These are phyloP conservation scores for Hyalella azteca DNA, from an alignment of 2,888 invertebrate species.

Conservation along the genomic window DNA sequence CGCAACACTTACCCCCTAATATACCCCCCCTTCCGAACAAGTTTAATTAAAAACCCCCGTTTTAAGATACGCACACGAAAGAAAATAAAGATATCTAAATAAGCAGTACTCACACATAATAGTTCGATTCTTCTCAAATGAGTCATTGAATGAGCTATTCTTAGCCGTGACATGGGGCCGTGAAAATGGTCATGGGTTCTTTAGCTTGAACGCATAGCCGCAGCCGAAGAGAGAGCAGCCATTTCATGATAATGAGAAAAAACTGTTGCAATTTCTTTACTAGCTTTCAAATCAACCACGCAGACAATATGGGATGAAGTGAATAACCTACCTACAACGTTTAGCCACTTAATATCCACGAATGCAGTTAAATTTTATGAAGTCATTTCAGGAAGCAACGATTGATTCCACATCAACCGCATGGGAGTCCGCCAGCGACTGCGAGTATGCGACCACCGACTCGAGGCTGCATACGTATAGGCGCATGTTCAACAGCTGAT, in stretches of 20 bases:
- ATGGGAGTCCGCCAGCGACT: conserved; percentile 33
- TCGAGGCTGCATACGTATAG: not conserved
- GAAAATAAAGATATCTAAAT: too few species aligned
- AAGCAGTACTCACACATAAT: too few species aligned
- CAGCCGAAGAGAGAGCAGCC: not conserved
- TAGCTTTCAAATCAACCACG: not conserved
- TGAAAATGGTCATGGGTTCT: not conserved
- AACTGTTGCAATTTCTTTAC: too few species aligned
- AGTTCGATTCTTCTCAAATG: too few species aligned
- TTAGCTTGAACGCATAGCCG: not conserved
- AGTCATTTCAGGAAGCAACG: conserved; percentile 24
- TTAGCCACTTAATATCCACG: conserved; percentile 27
- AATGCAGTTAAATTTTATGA: not conserved
- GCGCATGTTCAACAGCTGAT: not conserved
- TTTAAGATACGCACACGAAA: too few species aligned
- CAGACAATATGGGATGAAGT: not conserved
- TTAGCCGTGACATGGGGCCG: too few species aligned
- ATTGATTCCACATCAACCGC: conserved; percentile 20
- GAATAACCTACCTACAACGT: not conserved
- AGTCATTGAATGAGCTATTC: too few species aligned
- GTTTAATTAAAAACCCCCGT: too few species aligned
- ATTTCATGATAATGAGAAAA: too few species aligned
- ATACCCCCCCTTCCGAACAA: too few species aligned
- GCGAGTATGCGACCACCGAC: not conserved
- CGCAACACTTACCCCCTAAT: not conserved